Evolutionary conservation across 2,113 vertebrate species (phyloP).

Genomic region (Sclerurus mexicanus): DNA sequence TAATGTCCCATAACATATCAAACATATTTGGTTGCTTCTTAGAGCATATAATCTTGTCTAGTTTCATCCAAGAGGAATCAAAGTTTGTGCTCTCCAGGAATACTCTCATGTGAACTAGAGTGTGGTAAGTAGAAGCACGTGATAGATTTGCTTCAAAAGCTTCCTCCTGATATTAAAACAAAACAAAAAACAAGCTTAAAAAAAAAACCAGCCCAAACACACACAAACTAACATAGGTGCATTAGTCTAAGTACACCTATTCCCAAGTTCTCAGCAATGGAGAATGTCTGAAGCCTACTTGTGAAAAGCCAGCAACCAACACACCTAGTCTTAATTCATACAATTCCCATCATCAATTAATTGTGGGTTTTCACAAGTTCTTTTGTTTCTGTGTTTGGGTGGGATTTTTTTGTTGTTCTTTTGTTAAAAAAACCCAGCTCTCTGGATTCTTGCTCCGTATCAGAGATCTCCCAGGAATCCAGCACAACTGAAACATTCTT

Average conservation of each 20-base stretch:
- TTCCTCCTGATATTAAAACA: not conserved
- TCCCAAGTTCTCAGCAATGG: not conserved
- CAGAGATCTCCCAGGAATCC: not conserved
- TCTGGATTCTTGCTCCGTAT: not conserved
- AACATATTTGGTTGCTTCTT: not conserved
- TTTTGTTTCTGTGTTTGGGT: not conserved
- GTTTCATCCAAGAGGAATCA: not conserved
- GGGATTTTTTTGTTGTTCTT: not conserved
- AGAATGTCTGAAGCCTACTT: not conserved
- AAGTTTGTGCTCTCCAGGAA: not conserved
- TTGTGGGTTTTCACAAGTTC: not conserved
- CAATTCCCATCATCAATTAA: not conserved
- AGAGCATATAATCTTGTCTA: not conserved
- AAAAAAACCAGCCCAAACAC: not conserved
- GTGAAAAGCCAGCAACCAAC: not conserved
- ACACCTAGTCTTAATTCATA: not conserved
- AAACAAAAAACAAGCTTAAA: not conserved
- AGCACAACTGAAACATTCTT: not conserved
- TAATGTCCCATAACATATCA: not conserved
- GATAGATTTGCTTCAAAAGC: not conserved
- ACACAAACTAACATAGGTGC: not conserved
- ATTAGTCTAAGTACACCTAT: not conserved
- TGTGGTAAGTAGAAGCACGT: not conserved
- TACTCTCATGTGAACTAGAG: not conserved
- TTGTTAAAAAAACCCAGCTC: not conserved